Conservation (phyloP, 2,888 invertebrate genomes). For the Lissonota sp. region DNA sequence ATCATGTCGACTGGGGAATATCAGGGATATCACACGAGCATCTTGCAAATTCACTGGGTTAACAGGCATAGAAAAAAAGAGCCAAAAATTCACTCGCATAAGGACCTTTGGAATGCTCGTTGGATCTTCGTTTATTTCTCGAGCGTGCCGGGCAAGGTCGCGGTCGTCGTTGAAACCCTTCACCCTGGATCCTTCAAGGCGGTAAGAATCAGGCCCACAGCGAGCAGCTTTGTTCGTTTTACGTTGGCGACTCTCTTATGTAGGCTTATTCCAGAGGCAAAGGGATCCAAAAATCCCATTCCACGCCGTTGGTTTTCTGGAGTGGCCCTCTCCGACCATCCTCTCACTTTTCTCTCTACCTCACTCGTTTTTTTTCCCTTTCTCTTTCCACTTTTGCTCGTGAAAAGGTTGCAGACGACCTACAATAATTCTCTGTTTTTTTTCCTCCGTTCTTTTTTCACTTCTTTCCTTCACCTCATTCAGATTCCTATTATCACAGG, state of each 20-base stretch:
- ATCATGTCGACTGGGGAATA: too few relatives aligned
- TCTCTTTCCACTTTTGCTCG: neutral
- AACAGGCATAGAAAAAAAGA: too few relatives aligned
- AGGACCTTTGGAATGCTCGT: constrained; percentile 40
- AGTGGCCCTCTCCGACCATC: constrained; percentile 10
- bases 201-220: too few relatives aligned
- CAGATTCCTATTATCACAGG: constrained; percentile 47
- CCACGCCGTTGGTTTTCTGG: constrained; percentile 46
- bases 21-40: too few relatives aligned
- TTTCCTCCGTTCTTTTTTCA: constrained; percentile 19
- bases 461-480: constrained; percentile 26
- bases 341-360: too few relatives aligned
- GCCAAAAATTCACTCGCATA: too few relatives aligned
- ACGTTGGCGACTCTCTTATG: constrained; percentile 12
- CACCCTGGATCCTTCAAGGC: constrained; percentile 1
- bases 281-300: constrained; percentile 58
- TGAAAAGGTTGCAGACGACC: constrained; percentile 44
- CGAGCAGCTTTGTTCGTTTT: neutral
- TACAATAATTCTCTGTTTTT: constrained; percentile 26
- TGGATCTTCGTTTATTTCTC: constrained; percentile 61
- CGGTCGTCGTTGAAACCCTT: constrained; percentile 46
- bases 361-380: too few relatives aligned
- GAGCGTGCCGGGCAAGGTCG: constrained; percentile 67
- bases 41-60: too few relatives aligned
- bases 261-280: constrained; percentile 34